phyloP scores from a whole-genome alignment of 2,888 invertebrate species.

The Sinhomidia bicolor region DNA sequence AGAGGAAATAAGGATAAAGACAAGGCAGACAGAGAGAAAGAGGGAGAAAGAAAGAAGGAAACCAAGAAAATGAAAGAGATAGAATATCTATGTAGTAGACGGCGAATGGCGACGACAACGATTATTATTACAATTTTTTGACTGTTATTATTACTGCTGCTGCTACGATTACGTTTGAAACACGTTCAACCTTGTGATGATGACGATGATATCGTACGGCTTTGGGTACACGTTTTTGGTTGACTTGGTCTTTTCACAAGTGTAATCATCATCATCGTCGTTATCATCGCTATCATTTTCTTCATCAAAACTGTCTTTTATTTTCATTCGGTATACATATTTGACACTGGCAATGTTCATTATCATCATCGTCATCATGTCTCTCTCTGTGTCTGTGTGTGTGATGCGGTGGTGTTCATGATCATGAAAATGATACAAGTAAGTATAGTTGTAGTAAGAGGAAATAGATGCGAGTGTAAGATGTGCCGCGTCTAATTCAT shows the following conservation, averaged over 20 bases:
- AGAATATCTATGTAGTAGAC: too few relatives aligned
- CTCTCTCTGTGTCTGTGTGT: too few relatives aligned
- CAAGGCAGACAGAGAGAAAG: not conserved
- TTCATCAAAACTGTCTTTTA: not conserved
- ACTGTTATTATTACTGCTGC: not conserved
- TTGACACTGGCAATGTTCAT: not conserved
- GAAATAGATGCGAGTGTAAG: not conserved
- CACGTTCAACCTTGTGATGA: not conserved
- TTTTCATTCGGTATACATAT: not conserved
- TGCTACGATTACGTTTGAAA: not conserved
- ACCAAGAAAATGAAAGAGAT: too few relatives aligned
- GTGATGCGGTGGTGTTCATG: not conserved
- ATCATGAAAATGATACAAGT: not conserved
- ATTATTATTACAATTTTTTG: slow-evolving; percentile 21
- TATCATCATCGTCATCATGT: too few relatives aligned
- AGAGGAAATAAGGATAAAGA: not conserved
- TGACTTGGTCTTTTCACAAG: not conserved
- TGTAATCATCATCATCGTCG: slow-evolving; percentile 8
- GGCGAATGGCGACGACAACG: too few relatives aligned
- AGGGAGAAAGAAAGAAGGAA: not conserved
- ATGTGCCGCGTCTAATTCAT: slow-evolving; percentile 29
- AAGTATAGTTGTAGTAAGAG: too few relatives aligned
- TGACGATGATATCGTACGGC: too few relatives aligned
- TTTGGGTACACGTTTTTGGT: not conserved
- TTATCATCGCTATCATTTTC: not conserved